These are phyloP conservation scores for Nemotelus nigrinus DNA, from an alignment of 2,888 invertebrate genomes.

Conservation along the genomic window DNA sequence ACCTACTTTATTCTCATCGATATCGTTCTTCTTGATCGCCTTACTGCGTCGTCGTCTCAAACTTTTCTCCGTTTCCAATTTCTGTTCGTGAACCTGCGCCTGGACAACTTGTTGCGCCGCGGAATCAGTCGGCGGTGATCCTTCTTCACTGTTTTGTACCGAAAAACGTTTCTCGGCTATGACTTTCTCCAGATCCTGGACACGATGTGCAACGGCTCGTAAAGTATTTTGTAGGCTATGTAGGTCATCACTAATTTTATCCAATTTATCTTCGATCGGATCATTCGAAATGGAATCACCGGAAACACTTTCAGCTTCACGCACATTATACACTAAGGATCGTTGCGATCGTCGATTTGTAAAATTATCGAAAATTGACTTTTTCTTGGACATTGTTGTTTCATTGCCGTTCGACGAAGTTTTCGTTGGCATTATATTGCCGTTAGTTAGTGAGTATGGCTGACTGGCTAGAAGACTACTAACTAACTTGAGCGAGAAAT, in stretches of 20 bases:
- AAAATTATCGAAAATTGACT: slow-evolving; percentile 29
- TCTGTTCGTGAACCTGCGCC: not conserved
- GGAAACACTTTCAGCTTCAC: slow-evolving; percentile 32
- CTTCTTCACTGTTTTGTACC: not conserved
- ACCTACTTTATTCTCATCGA: slow-evolving; percentile 10
- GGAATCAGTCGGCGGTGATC: not conserved
- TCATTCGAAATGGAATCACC: slow-evolving; percentile 4
- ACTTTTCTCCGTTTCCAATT: not conserved
- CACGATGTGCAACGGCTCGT: slow-evolving; percentile 30
- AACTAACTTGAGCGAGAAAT: not conserved
- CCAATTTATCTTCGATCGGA: slow-evolving; percentile 36
- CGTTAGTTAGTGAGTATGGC: not conserved
- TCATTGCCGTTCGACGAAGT: slow-evolving; percentile 4
- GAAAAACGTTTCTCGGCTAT: slow-evolving; percentile 6
- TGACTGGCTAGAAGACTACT: not conserved
- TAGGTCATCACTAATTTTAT: slow-evolving; percentile 30
- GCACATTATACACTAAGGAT: slow-evolving; percentile 28
- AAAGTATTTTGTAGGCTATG: slow-evolving; percentile 29
- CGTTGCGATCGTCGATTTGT: slow-evolving; percentile 26
- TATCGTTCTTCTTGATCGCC: slow-evolving; percentile 4
- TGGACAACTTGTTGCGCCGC: not conserved
- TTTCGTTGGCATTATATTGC: slow-evolving; percentile 16
- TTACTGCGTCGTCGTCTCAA: not conserved
- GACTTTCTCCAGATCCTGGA: slow-evolving; percentile 18
- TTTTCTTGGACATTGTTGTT: slow-evolving; percentile 9